Base-by-base conservation (phyloP, 2,113 vertebrate species). In the Heliornis fulica region DNA sequence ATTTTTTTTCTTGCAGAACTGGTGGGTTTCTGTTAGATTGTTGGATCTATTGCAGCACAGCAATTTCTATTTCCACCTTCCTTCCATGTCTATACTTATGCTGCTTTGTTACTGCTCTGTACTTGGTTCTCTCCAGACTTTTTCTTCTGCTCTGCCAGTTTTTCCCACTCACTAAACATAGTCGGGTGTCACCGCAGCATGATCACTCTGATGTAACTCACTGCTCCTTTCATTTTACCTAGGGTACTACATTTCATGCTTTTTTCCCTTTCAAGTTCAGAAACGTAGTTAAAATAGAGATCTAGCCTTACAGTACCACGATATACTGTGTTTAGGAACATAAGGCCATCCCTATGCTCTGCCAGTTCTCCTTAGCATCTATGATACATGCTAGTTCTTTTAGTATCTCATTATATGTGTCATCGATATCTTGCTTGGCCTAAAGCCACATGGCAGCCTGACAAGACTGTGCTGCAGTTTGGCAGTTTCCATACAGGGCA, bases 381-480 rank as follows among this genome's bases (percentile, higher is more conserved):
- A 89, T 83, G 90, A 97, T 95, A 91, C 78, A 63, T 81, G 83
- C 80, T 91, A 96, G 92, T 96, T 97, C 97, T 96, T 96, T 97
- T 94, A 84, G 93, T 94, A 93, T 96, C 86, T 95, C 92, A 94
- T 97, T 97, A 96, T 87, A 69, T 75, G 88, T 79, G 78, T 93
- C 97, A 97, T 74, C 75, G 87, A 90, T 97, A 94, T 93, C 96
- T 97, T 94, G 92, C 93, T 97, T 97, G 98, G 97, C 97, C 93
- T n/a, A 25, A 59, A 96, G 97, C 98, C 97, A 96, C 64, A 3
- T 96, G 97, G 97, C 92, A 91, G 90, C 80, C 90, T 95, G 96
- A 92, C 96, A 96, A 96, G 94, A 54, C 8, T 91, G 77, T 83
- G 97, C 91, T 93, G 94, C 96, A 88, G 93, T 83, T 96, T 98